These are phyloP conservation scores for Rhaphigaster nebulosa DNA, from an alignment of 2,888 invertebrate species.

Conservation along the genomic window DNA sequence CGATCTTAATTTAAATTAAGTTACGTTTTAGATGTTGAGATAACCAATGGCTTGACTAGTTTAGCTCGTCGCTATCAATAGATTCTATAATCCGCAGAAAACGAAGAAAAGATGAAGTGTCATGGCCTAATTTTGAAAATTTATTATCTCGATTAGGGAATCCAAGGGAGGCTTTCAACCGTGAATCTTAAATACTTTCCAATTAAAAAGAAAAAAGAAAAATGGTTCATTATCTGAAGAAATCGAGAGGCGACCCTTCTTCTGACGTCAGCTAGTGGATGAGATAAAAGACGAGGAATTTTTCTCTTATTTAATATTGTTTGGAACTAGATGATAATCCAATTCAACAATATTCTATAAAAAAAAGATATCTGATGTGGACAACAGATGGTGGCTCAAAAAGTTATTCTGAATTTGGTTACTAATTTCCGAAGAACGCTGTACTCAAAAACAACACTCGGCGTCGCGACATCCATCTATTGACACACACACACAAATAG, in stretches of 20 bases:
- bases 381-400: too few species aligned
- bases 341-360: background rate
- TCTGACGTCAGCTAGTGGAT: conserved; percentile 7
- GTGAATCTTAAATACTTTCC: conserved; percentile 45
- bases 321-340: background rate
- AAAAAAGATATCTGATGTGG: too few species aligned
- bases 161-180: background rate
- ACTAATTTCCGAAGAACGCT: too few species aligned
- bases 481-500: too few species aligned
- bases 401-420: too few species aligned
- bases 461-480: too few species aligned
- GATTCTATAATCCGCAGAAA: background rate
- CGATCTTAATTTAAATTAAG: background rate
- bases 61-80: background rate
- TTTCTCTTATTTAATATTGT: background rate
- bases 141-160: background rate
- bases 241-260: background rate
- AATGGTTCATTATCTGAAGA: background rate
- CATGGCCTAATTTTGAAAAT: conserved; percentile 38
- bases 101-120: conserved; percentile 22
- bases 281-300: background rate
- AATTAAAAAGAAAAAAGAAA: conserved; percentile 40
- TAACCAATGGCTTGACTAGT: background rate
- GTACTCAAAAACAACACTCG: too few species aligned
- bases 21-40: too few species aligned